A percentile compares a stretch with the other conserved stretches of the same genome.
phyloP scores from a whole-genome alignment of 1,140 invertebrate species.

The Drosophila santomea region DNA sequence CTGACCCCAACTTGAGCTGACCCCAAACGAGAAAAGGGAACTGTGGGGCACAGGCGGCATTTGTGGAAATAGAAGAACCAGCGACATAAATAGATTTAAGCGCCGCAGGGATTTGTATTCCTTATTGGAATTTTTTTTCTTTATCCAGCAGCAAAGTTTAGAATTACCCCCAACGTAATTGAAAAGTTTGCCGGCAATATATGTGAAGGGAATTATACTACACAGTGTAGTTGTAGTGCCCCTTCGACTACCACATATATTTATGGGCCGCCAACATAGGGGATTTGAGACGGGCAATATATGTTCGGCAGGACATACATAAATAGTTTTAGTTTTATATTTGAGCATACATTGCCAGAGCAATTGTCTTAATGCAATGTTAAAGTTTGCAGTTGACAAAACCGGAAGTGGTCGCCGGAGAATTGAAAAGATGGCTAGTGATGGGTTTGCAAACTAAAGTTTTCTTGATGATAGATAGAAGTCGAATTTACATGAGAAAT shows the following conservation, averaged over 20 bases:
- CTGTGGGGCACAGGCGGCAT: neutral
- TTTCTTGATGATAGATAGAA: conserved; percentile 42
- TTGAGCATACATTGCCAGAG: conserved; percentile 1
- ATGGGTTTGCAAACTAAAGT: conserved; percentile 19
- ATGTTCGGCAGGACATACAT: conserved; percentile 6
- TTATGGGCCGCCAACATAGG: conserved; percentile 40
- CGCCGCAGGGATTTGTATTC: conserved; percentile 62
- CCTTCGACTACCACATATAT: conserved; percentile 17
- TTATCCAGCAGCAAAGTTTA: conserved; percentile 48
- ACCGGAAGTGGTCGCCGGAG: conserved; percentile 28
- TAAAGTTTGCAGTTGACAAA: conserved; percentile 49
- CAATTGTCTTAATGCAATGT: conserved; percentile 48
- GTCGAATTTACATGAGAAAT: conserved; percentile 27
- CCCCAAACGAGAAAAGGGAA: conserved; percentile 15
- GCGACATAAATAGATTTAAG: conserved; percentile 68
- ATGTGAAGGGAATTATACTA: conserved; percentile 4
- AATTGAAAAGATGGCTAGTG: conserved; percentile 4
- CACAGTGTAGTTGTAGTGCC: neutral
- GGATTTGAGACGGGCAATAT: conserved; percentile 24
- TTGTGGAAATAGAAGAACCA: conserved; percentile 32
- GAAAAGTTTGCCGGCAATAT: conserved; percentile 57
- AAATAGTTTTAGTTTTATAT: conserved; percentile 48
- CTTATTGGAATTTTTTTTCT: conserved; percentile 45
- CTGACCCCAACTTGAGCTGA: conserved; percentile 30
- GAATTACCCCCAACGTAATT: conserved; percentile 62